A percentile compares a stretch with the other conserved stretches of the same genome.
These are phyloP conservation scores for Caenorhabditis sp. DNA, from an alignment of 2,888 invertebrate genomes.

Conservation along the genomic window DNA sequence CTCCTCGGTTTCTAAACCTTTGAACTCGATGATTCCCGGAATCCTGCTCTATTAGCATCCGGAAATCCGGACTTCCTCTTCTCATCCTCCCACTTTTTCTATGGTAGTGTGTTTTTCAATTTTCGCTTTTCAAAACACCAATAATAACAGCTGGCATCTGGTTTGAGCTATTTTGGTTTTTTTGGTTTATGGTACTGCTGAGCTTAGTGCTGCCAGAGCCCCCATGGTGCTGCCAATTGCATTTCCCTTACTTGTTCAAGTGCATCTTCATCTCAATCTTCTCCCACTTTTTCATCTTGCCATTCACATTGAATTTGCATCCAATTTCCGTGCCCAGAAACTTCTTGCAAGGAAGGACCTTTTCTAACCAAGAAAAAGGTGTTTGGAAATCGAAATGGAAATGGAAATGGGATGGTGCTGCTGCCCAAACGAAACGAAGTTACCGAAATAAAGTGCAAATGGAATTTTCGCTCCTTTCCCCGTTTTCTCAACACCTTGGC, in stretches of 20 bases:
- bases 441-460: conserved; percentile 47
- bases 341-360: background rate
- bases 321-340: background rate
- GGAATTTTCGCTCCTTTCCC: conserved; percentile 2
- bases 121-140: no score
- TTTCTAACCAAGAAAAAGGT: background rate
- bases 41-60: background rate
- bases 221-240: background rate
- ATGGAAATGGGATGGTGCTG: no score
- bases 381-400: background rate
- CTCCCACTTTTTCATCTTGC: conserved; percentile 6
- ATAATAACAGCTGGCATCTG: no score
- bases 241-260: background rate
- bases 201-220: background rate
- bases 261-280: background rate
- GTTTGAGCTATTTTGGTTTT: no score
- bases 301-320: conserved; percentile 33
- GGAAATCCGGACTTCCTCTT: background rate
- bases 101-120: no score
- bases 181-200: no score
- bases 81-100: background rate
- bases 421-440: no score
- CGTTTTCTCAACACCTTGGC: background rate
- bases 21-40: background rate
- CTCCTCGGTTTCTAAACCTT: background rate